These are phyloP conservation scores for Phalacrocorax carbo DNA, from an alignment of 2,113 vertebrate genomes.

Conservation along the genomic window DNA sequence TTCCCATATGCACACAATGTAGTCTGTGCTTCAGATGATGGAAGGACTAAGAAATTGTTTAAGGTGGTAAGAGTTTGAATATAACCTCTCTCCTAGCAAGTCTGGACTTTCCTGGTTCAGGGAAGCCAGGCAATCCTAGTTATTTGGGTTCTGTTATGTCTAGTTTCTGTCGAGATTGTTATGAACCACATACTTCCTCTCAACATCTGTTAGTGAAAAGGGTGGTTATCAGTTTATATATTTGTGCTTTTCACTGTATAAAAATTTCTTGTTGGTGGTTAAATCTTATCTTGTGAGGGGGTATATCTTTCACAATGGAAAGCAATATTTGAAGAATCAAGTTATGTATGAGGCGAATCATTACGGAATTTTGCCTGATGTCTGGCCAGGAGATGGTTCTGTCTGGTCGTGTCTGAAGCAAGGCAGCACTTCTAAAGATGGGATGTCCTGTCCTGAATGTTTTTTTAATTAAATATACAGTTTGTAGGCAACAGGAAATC, in stretches of 20 bases:
- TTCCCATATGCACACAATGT: neutral
- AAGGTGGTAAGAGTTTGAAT: neutral
- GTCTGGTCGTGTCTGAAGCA: neutral
- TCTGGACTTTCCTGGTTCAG: neutral
- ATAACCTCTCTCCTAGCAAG: neutral
- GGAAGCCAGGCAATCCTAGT: neutral
- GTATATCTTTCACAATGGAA: neutral
- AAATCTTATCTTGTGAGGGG: constrained; percentile 6
- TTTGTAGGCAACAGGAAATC: neutral
- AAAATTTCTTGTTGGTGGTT: neutral
- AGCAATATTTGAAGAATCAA: constrained; percentile 13
- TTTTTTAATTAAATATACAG: neutral
- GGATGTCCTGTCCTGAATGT: neutral
- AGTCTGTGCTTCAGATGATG: neutral
- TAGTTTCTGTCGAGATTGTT: neutral
- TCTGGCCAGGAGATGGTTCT: constrained; percentile 49
- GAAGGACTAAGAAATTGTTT: neutral
- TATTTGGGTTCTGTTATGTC: constrained; percentile 33
- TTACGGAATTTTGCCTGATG: constrained; percentile 43
- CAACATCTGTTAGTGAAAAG: neutral
- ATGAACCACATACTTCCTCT: neutral
- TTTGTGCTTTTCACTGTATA: neutral
- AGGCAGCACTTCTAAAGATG: constrained; percentile 8
- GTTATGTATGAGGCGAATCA: neutral
- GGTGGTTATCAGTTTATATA: neutral